Evolutionary conservation across 2,113 vertebrate species (phyloP), one percentile per base, ranked within the genome.

Genomic region (Sturnira hondurensis): DNA sequence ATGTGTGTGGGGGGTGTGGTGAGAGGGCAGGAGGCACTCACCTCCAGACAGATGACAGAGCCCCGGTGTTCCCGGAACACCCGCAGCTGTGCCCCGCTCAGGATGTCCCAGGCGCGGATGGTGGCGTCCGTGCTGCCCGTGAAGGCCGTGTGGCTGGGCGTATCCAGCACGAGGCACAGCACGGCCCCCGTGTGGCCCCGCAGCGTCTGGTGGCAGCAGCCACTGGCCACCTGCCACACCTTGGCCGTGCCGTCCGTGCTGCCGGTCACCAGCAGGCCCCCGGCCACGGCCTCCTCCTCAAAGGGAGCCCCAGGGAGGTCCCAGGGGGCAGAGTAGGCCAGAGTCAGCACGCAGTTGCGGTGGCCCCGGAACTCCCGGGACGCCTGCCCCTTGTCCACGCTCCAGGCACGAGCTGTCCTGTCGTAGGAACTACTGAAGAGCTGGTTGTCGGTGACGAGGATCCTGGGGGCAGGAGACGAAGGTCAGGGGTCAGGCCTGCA

Each of bases 391-490:
- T 98, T 97, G 76, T 99, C 98, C 92, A 98, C 94, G 0, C 98
- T 98, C 99, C 99, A 99, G 56, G 98, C 98, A 0, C 99, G 98
- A 1, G 99, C 99, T 0, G 98, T 99, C 78, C 99, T 98, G 95
- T 99, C 99, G 0, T 99, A 99, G 91, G 99, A 99, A 90, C 98
- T 98, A 56, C 99, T 99, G 38, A 99, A 99, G 47, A 99, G 98
- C 95, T 98, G 98, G 78, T 98, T 97, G 58, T 98, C 96, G 89
- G 97, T 88, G 77, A 99, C 98, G 67, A 99, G 97, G 86, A 99
- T 99, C 95, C 99, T 99, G 97, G 31, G 43, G 82, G 93, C 14
- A 78, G 38, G 92, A 47, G 33, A 36, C 16, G 26, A 14, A 26
- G 16, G 41, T 43, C 54, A n/a, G 45, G 33, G 74, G 33, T 84